Percentiles rank a stretch among this genome's conserved stretches.
These are phyloP conservation scores for Apodemus sylvaticus DNA, from an alignment of 2,113 vertebrate species.

Conservation along the genomic window DNA sequence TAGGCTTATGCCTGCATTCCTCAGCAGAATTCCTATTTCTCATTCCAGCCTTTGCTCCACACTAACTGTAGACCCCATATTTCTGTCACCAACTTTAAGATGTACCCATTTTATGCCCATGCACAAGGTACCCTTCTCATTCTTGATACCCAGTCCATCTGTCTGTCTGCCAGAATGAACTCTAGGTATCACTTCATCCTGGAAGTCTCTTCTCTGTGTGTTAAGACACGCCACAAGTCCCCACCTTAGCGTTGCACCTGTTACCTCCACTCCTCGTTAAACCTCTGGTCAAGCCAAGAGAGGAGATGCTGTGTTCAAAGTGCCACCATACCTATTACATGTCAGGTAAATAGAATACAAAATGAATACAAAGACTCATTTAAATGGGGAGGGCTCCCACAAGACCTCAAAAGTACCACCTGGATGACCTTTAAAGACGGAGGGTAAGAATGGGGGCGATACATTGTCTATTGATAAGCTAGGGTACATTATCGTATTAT, in stretches of 20 bases:
- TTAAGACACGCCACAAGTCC: too few species aligned
- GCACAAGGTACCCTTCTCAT: not conserved
- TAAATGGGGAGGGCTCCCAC: not conserved
- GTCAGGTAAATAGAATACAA: not conserved
- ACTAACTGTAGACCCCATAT: not conserved
- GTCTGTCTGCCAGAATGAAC: not conserved
- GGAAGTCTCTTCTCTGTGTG: not conserved
- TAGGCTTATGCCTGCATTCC: not conserved
- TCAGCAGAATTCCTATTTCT: not conserved
- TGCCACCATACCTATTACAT: not conserved
- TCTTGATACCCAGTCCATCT: not conserved
- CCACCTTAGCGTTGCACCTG: not conserved
- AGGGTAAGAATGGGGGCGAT: conserved; percentile 1
- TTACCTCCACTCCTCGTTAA: not conserved
- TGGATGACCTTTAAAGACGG: not conserved
- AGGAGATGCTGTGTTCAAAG: not conserved
- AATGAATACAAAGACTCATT: not conserved
- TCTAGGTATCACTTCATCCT: not conserved
- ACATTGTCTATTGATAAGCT: not conserved
- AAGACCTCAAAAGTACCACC: not conserved
- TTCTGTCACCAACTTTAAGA: not conserved
- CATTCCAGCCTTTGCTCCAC: not conserved
- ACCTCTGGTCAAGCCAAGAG: not conserved
- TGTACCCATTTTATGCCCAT: too few species aligned
- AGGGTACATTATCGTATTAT: conserved; percentile 25